Evolutionary conservation across 2,797 vertebrate species (phyloP).

Genomic region (Clarias platycephalus): DNA sequence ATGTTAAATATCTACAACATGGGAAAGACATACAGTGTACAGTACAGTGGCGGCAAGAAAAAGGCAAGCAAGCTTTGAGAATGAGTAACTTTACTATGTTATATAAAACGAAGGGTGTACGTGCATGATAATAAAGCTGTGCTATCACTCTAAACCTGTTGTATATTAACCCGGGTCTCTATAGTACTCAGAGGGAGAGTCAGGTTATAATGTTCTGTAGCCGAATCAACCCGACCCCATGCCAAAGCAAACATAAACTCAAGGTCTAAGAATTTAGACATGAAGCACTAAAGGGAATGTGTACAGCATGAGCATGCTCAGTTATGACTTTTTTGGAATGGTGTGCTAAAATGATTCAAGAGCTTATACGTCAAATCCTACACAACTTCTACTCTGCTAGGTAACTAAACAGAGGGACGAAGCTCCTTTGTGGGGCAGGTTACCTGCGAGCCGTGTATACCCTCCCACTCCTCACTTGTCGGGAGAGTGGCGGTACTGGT

Average conservation of each 20-base stretch:
- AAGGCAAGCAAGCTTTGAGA: conserved; percentile 21
- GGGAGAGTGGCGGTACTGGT: conserved; percentile 93
- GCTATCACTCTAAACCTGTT: conserved; percentile 10
- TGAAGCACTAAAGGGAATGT: background rate
- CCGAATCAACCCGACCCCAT: background rate
- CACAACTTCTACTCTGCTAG: background rate
- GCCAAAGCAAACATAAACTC: conserved; percentile 14
- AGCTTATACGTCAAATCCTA: background rate
- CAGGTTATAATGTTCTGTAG: background rate
- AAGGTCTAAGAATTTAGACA: background rate
- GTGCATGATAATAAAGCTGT: conserved; percentile 1
- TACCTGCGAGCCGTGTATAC: conserved; percentile 88
- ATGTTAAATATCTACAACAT: background rate
- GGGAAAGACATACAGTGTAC: background rate
- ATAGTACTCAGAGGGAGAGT: background rate
- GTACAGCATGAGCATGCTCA: background rate
- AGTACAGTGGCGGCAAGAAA: conserved; percentile 1
- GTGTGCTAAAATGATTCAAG: background rate
- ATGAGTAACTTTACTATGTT: background rate
- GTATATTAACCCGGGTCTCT: conserved; percentile 8
- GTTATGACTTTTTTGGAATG: background rate
- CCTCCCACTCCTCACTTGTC: conserved; percentile 91
- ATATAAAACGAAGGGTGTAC: background rate
- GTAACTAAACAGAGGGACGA: background rate
- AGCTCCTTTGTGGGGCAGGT: conserved; percentile 47